These are phyloP conservation scores for Heterochromis multidens DNA, from an alignment of 2,113 vertebrate species.

Conservation along the genomic window DNA sequence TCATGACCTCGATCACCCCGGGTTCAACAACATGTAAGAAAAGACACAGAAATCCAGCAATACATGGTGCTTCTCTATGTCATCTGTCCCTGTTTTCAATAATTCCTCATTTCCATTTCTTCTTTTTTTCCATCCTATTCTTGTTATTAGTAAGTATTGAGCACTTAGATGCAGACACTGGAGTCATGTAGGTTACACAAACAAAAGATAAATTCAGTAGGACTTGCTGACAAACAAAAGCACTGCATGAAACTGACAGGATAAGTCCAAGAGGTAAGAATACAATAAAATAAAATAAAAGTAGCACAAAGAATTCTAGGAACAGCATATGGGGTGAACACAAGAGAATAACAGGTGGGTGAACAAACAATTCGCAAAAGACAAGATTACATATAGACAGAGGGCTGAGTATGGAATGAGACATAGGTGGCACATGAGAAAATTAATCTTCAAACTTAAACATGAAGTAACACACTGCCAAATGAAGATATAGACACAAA, in stretches of 20 bases:
- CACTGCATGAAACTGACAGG: neutral
- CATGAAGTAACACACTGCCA: neutral
- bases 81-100: neutral
- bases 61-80: neutral
- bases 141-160: neutral
- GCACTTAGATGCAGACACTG: neutral
- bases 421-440: neutral
- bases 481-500: no score
- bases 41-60: neutral
- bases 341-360: neutral
- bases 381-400: neutral
- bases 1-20: slow-evolving; percentile 92
- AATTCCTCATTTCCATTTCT: neutral
- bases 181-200: neutral
- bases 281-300: neutral
- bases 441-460: neutral
- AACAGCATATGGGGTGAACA: neutral
- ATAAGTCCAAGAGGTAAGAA: neutral
- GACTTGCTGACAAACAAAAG: neutral
- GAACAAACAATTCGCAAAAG: neutral
- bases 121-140: neutral
- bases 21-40: slow-evolving; percentile 90
- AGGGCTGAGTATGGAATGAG: neutral
- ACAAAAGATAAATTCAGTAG: neutral
- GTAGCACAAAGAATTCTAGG: neutral